Evolutionary conservation across 1,140 invertebrate genomes (phyloP).

Genomic region (Penaeus indicus): DNA sequence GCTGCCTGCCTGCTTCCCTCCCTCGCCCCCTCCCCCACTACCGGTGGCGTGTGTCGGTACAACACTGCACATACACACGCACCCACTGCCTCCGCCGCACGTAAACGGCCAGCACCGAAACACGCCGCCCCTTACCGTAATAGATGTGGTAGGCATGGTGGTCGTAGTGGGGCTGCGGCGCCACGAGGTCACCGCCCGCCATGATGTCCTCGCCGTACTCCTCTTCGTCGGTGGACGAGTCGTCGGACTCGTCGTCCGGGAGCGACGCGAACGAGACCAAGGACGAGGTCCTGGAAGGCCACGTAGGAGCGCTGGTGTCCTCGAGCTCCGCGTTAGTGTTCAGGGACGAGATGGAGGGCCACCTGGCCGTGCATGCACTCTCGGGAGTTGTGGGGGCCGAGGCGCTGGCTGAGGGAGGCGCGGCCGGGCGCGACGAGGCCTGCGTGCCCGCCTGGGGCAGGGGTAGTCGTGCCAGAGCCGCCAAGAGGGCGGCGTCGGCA

Average conservation of each 20-base stretch:
- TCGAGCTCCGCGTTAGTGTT: background rate
- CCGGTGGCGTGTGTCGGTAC: background rate
- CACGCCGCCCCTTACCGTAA: constrained; percentile 52
- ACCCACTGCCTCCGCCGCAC: background rate
- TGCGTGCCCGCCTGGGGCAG: constrained; percentile 30
- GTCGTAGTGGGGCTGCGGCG: constrained; percentile 54
- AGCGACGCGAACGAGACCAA: constrained; percentile 51
- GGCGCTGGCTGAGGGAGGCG: background rate
- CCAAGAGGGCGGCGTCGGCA: constrained; percentile 36
- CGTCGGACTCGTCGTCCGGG: constrained; percentile 42
- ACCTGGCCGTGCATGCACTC: constrained; percentile 11
- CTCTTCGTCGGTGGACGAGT: constrained; percentile 14
- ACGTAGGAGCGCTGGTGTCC: constrained; percentile 27
- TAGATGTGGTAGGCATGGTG: constrained; percentile 65
- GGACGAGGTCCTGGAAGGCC: constrained; percentile 55
- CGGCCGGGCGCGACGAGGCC: background rate
- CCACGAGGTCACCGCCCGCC: constrained; percentile 52
- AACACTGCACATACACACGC: background rate
- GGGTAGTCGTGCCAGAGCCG: constrained; percentile 44
- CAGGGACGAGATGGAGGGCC: constrained; percentile 35
- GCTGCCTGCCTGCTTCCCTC: background rate
- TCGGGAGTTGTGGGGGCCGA: constrained; percentile 32
- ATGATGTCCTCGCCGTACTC: constrained; percentile 51
- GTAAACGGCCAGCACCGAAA: background rate
- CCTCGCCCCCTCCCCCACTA: background rate